Evolutionary conservation across 2,888 invertebrate species (phyloP), one percentile per base, ranked within the genome.

Genomic region (Temnothorax unifasciatus): DNA sequence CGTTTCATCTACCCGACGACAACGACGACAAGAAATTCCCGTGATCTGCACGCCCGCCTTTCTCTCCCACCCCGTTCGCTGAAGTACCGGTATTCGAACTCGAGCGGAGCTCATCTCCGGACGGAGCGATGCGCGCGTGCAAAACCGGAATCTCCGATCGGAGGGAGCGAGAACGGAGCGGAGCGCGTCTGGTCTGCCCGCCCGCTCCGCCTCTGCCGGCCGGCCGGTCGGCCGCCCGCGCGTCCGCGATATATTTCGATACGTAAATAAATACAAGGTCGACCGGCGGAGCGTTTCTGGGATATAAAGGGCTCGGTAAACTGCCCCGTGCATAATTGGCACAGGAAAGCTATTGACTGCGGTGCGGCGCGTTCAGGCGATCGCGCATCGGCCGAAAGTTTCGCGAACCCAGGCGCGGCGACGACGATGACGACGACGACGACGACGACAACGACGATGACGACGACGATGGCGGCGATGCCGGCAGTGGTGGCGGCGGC

Each of bases 231-330:
- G 15, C 34, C 63, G 57, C 71, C 88, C 89, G 86, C 88, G 89
- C 34, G 34, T 34, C 34, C 34, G 6, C 6, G 6, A 90, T 91
- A 90, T 90, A 90, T 92, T 92, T 91, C 89, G 89, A 92, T 92
- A 92, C 91, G 92, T 91, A 92, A 93, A 93, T 92, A 93, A 92
- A 93, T 92, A 89, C 93, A 93, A 93, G 93, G 93, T 92, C 92
- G 90, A 90, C 82, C 85, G 89, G 88, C 87, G 88, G 89, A 91
- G 89, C 90, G 88, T 91, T 92, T 91, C 90, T 89, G 89, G 87
- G 87, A 89, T 91, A 91, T 89, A 90, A 91, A 91, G 92, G 90
- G 90, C 88, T 90, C 85, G 87, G 87, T 88, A 91, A 8, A 85
- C 87, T 90, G 86, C 83, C 34, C 34, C 69, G 87, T 83, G 90